These are phyloP conservation scores for Edolisoma coerulescens DNA, from an alignment of 2,113 vertebrate genomes.

Conservation along the genomic window DNA sequence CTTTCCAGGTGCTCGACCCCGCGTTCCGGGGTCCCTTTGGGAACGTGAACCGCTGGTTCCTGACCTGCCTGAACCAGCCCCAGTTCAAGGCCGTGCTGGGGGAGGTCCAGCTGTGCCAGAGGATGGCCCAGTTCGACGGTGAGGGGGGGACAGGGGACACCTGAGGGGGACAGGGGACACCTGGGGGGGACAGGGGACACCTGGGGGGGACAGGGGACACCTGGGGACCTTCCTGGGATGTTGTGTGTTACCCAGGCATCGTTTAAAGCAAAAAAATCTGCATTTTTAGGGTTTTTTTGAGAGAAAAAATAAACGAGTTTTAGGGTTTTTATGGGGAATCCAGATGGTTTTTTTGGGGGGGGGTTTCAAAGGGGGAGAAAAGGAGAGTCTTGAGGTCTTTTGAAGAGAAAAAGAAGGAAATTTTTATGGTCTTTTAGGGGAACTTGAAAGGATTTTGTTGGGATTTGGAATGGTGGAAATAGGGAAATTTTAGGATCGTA, in stretches of 20 bases:
- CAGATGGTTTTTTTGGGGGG: no score
- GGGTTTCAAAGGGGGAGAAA: no score
- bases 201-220: neutral
- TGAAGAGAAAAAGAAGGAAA: no score
- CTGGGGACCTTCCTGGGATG: neutral
- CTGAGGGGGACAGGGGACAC: no score
- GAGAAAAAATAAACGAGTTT: no score
- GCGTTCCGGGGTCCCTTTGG: neutral
- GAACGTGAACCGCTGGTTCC: neutral
- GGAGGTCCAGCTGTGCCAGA: neutral
- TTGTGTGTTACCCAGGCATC: no score
- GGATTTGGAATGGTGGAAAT: neutral
- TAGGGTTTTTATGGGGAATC: no score
- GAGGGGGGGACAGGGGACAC: neutral
- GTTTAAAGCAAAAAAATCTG: no score
- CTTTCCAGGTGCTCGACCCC: neutral
- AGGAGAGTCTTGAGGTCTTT: no score
- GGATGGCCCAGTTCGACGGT: neutral
- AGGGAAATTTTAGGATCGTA: fast-evolving
- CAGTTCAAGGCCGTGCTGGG: neutral
- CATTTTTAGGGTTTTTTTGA: no score
- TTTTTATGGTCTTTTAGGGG: no score
- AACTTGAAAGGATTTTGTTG: fast-evolving
- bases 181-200: no score
- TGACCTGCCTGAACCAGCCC: neutral